Conservation (phyloP, 2,797 vertebrate genomes). For the Pogonophryne albipinna region DNA sequence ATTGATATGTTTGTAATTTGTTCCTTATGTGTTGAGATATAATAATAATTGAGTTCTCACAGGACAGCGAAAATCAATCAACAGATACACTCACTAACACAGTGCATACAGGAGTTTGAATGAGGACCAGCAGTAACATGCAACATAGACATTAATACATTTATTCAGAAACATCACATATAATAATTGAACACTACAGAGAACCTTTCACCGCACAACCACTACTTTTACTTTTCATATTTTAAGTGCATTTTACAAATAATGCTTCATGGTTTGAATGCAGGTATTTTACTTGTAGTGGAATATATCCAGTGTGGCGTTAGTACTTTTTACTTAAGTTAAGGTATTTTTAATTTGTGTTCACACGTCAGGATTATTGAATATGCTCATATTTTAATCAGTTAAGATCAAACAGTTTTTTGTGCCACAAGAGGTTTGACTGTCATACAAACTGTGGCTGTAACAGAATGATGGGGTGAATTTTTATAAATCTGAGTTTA, state of each 20-base stretch:
- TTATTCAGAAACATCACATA: neutral
- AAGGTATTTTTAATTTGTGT: neutral
- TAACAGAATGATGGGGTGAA: neutral
- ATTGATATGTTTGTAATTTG: no score
- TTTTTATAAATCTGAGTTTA: no score
- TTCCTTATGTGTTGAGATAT: no score
- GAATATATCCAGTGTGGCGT: no score
- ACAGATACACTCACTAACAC: neutral
- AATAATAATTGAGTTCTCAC: no score
- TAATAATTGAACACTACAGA: neutral
- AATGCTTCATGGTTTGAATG: neutral
- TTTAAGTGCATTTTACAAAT: neutral
- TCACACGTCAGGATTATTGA: constrained; percentile 4
- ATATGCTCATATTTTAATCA: constrained; percentile 20
- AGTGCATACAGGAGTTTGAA: neutral
- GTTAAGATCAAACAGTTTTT: constrained; percentile 13
- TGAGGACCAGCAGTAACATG: neutral
- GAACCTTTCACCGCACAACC: neutral
- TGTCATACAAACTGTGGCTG: neutral
- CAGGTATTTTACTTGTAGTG: neutral
- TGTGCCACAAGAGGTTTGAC: constrained; percentile 1
- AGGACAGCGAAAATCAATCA: neutral
- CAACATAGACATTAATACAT: neutral
- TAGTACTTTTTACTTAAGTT: neutral
- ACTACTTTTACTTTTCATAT: neutral